Evolutionary conservation across 2,888 invertebrate species (phyloP), one percentile per base, ranked within the genome.

Genomic region (Petrolisthes cinctipes): DNA sequence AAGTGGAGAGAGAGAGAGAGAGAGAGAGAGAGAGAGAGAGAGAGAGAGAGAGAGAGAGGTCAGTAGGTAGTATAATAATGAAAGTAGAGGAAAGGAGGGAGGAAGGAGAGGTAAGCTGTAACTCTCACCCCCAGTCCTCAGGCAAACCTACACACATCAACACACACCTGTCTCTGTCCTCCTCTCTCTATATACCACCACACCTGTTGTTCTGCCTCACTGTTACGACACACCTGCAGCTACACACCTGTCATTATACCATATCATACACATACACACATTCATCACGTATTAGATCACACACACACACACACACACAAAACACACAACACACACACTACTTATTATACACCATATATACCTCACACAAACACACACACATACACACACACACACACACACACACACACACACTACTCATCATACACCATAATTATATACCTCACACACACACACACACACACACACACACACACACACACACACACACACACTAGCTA

Each of bases 391-490:
- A 61, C 17, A 71, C 71, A 71, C 5, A 71, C 71, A 71, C 71
- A 17, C n/a, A n/a, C n/a, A n/a, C n/a, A n/a, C n/a, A n/a, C n/a
- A n/a, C n/a, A n/a, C n/a, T n/a, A n/a, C n/a, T n/a, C 1, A 66
- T 66, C 66, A 66, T 66, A 66, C 11, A 66, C 17, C 66, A 11
- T 20, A 14, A n/a, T n/a, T 20, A n/a, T 14, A 73, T 17, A 23
- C 73, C 23, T 20, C 1, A 1, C 4, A 20, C 23, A 11, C n/a
- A 23, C 23, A 73, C 73, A 23, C 23, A 73, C 20, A 11, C 23
- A 20, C n/a, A 20, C 23, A 73, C 76, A 37, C 53, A 7, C 37
- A 73, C 73, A 73, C 76, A 76, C 76, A 23, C 76, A 76, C 76
- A 76, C 76, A 73, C 73, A 20, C 20, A 73, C 20, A 73, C 4